Base-by-base conservation (phyloP, 1,140 invertebrate species). In the Geopemphigus sp. region DNA sequence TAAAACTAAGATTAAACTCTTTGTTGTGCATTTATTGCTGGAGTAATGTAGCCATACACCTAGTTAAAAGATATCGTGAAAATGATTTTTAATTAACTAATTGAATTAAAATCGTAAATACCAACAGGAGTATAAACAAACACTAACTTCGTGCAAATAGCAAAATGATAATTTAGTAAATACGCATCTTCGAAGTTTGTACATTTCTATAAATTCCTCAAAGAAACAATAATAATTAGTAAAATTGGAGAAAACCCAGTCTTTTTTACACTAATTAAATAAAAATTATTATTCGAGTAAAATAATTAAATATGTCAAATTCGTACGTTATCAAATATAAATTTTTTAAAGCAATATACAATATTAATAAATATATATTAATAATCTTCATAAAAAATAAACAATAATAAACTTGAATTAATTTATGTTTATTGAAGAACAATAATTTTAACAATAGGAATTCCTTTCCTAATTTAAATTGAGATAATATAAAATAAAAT, bases 11-110 rank as follows among this genome's bases (percentile, higher is more conserved):
- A 47, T 68, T 68, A 68, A 68, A 68, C 22, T 50, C 45, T 24
- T 50, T 50, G 19, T 50, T 68, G 5, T 68, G 39, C 6, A 68
- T 12, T 68, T 24, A 68, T 12, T 50, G 39, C 15, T 68, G 39
- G 39, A 68, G 22, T 17, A 68, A 26, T 15, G 39, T 26, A 50
- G n/a, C 50, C 32, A 39, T 50, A 26, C 8, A n/a, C 17, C 45
- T 68, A 26, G 26, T 26, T 15, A 26, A 24, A 5, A 68, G n/a
- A 22, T 66, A 47, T 24, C 22, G 47, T 50, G 17, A 50, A 50
- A 68, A 68, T 68, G 17, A 26, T 50, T 50, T 50, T 15, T 68
- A 68, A 50, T 68, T 68, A 50, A 8, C 39, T 68, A 50, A 50
- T 68, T 68, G 45, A 68, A 50, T 68, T 50, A 50, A 68, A 68